Base-by-base conservation (phyloP, 2,888 invertebrate genomes). In the Diarsia dahlii region DNA sequence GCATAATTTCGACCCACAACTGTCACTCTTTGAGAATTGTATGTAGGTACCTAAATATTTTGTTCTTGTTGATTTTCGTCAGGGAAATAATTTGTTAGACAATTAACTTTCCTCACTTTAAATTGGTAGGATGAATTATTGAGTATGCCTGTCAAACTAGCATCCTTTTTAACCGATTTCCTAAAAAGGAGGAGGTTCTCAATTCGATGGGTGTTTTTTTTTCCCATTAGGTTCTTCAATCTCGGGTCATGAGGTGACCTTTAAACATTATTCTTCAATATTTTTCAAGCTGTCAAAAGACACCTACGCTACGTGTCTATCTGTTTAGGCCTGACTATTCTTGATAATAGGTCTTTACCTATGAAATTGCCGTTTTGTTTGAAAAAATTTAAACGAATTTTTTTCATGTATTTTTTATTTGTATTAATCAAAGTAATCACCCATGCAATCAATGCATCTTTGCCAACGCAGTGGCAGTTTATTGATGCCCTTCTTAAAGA, bases 241-340 rank as follows among this genome's bases (percentile, higher is more conserved):
- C 0, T 13, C 5, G 2, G 56, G 13, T 56, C 23, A 60, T 5
- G 6, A 60, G 34, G 20, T 60, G 20, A 62, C 20, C 5, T 20
- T 54, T 56, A 23, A 56, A 13, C 56, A 15, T 23, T 23, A 56
- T 45, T 3, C 1, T 56, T 58, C 13, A 71, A 23, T 58, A 50
- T 71, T 50, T 69, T 48, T 78, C 34, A 39, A 63, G 8, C 13
- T 28, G 12, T 34, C 69, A n/a, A 20, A 34, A 54, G 15, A 62
- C 23, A n/a, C 46, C 62, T n/a, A 78, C 45, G 9, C 62, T 13
- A 78, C 15, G 12, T 45, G 39, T 56, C 54, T 48, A 18, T 62
- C 1, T 52, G 23, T 23, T 4, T 3, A 52, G 8, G 13, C 15
- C 12, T 77, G 12, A 54, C 23, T 20, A 63, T 69, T 69, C 15